These are phyloP conservation scores for Jacana jacana DNA, from an alignment of 2,113 vertebrate species.

Conservation along the genomic window DNA sequence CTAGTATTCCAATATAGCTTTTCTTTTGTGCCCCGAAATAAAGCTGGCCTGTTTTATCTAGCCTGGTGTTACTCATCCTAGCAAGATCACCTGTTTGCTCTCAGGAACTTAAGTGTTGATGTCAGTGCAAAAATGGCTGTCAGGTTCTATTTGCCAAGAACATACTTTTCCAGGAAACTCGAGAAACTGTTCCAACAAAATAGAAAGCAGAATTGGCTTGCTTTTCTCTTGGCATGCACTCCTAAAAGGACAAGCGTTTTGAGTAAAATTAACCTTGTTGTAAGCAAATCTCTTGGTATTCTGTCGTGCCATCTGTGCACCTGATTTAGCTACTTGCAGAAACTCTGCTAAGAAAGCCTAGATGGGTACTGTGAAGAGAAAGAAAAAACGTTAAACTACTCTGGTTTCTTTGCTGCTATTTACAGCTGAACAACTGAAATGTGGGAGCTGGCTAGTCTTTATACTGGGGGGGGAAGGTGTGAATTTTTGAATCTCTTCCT, in stretches of 20 bases:
- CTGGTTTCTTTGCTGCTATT: background rate
- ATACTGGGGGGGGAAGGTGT: background rate
- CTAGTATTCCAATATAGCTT: background rate
- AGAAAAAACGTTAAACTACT: background rate
- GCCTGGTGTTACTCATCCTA: background rate
- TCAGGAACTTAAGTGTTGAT: background rate
- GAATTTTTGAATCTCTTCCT: background rate
- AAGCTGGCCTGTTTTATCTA: background rate
- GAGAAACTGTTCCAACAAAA: conserved; percentile 37
- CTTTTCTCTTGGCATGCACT: background rate
- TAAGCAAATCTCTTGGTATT: background rate
- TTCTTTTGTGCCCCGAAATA: background rate
- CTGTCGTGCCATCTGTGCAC: background rate
- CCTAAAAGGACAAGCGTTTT: background rate
- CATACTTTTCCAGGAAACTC: conserved; percentile 43
- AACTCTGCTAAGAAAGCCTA: background rate
- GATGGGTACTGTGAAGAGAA: background rate
- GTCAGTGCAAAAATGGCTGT: background rate
- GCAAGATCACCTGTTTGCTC: background rate
- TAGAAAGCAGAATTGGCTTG: conserved; percentile 40
- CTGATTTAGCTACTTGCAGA: background rate
- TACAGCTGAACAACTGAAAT: background rate
- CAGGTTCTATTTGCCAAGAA: background rate
- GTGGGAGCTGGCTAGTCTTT: background rate
- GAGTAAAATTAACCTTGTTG: conserved; percentile 16